Evolutionary conservation across 2,797 vertebrate genomes (phyloP), one percentile per base, ranked within the genome.

Genomic region (Tokudaia muenninki): DNA sequence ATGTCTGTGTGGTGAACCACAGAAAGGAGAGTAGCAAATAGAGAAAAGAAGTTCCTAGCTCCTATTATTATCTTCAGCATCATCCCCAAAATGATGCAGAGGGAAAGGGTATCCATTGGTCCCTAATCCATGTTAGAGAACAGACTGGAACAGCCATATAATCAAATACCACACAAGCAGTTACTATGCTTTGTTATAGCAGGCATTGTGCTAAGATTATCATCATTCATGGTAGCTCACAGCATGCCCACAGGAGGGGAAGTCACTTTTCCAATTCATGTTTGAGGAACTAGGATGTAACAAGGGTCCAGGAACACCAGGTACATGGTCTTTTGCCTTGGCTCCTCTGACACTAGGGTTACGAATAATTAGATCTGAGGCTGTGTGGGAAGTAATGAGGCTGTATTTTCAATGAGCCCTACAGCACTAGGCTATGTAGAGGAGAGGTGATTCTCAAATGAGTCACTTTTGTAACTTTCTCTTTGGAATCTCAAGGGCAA

Each of bases 401-500:
- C 41, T 61, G 17, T 50, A 29, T 70, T 65, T 78, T 63, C 92
- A 90, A 82, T 0, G 65, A 83, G 67, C 4, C 0, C 16, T 59
- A 10, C 1, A 12, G 50, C 1, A 1, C 47, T 52, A 37, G 65
- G 57, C n/a, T 75, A 13, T 17, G 63, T 44, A 61, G 34, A 34
- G 16, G 37, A 86, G 21, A 67, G 77, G 41, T 81, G 13, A 37
- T 52, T 34, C 44, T 61, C 41, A 47, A 57, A 65, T 47, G 21
- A 80, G 13, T 19, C 10, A 17, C 26, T 34, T 55, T 78, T 55
- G 67, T 81, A 90, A 74, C 78, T 37, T 92, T 80, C 29, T 52
- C 79, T 12, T 96, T 34, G 87, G 92, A 77, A 78, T 92, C 24
- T 65, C 6, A 80, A 61, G 61, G 77, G 74, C 52, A 92, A 81